Base-by-base conservation (phyloP, 53 echinoderm and acorn worm species). In the Luidia sarsii region DNA sequence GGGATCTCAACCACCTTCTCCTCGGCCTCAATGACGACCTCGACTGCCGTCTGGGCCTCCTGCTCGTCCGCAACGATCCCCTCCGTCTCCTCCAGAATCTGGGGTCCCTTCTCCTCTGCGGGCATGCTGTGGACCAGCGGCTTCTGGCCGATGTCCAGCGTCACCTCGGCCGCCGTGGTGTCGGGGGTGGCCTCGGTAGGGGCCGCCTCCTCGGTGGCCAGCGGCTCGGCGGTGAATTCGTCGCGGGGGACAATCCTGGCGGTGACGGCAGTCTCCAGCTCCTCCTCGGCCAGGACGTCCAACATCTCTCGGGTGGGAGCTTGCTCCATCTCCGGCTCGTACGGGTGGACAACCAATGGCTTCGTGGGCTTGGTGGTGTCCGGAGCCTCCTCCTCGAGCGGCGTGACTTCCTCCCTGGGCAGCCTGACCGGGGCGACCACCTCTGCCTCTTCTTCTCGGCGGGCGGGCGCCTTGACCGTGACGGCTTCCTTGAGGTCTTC, bases 1-100 rank as follows among this genome's bases (percentile, higher is more conserved):
- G 88, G 81, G 24, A 69, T 60, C 50, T 84, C 83, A 39, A 85
- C 68, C 19, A 81, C 80, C 69, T 36, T 84, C 20, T 90, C 89
- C 57, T 88, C 65, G 14, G 74, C 83, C 25, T 79, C 82, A 38
- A 68, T n/a, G n/a, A 53, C 39, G 14, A 84, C 64, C 50, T 72
- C 65, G 15, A 64, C 65, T n/a, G 64, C 83, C 28, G 34, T 68
- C 56, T 68, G 55, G 39, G 48, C 32, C 46, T 82, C 82, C 25
- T 64, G 3, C 34, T 49, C 84, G 35, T 54, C 68, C 50, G 22
- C 23, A 20, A 51, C 73, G 65, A 64, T 77, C 3, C 60, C 48
- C 61, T 77, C 77, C 46, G 61, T 45, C 57, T 74, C 43, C 46
- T 77, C 77, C 46, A 45, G 48, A n/a, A 77, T 32, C 45, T 77